Conservation (phyloP, 2,888 invertebrate species). For the Drosophila eohydei region DNA sequence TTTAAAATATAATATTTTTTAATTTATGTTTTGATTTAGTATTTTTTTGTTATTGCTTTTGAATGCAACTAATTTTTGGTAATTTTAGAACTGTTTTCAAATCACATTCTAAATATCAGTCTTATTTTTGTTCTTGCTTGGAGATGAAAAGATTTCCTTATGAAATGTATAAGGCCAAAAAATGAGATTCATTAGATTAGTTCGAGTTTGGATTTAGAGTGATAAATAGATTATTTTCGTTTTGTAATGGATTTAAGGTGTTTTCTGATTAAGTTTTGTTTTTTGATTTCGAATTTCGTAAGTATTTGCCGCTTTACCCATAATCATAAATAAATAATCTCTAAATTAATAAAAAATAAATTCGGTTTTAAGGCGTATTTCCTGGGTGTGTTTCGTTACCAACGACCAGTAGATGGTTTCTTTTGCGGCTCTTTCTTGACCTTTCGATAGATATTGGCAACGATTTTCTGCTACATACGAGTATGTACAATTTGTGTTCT, state of each 20-base stretch:
- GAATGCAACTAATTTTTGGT: neutral
- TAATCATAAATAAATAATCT: neutral
- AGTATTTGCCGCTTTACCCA: constrained; percentile 19
- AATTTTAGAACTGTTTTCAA: neutral
- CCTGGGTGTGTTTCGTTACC: constrained; percentile 4
- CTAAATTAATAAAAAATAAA: constrained; percentile 3
- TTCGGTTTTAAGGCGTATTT: neutral
- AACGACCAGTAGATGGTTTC: constrained; percentile 30
- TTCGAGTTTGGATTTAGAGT: neutral
- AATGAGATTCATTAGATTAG: neutral
- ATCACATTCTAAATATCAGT: neutral
- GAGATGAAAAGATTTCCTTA: neutral
- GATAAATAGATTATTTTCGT: neutral
- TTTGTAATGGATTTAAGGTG: neutral
- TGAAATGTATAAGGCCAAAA: neutral
- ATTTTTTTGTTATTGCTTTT: neutral
- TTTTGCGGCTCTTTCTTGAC: constrained; percentile 1
- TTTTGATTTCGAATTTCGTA: constrained; percentile 23
- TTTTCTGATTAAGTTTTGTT: neutral
- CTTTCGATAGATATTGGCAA: constrained; percentile 22
- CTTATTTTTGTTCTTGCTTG: neutral
- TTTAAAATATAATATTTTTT: neutral
- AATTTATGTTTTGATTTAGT: neutral
- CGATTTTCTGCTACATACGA: constrained; percentile 47
- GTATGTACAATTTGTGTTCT: constrained; percentile 4